Conservation (phyloP, 2,888 invertebrate species). For the Tetragonula carbonaria region DNA sequence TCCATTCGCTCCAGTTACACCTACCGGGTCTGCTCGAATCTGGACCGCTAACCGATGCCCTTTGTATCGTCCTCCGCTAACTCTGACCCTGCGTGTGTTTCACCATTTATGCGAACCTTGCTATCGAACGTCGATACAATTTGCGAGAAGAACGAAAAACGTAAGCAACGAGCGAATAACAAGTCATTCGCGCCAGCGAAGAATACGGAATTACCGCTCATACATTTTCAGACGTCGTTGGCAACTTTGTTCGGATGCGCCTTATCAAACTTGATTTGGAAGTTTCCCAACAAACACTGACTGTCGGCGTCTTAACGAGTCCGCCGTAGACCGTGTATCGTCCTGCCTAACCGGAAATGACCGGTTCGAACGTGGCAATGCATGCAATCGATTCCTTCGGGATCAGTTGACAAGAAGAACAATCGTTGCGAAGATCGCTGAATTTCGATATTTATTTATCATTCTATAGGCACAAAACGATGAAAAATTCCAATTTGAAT, state of each 20-base stretch:
- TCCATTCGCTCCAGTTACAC: background rate
- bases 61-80: background rate
- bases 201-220: constrained; percentile 47
- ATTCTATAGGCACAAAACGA: too few relatives aligned
- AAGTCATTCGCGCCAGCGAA: constrained; percentile 31
- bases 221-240: constrained; percentile 46
- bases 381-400: background rate
- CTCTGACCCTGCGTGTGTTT: background rate
- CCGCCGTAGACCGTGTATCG: background rate
- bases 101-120: background rate
- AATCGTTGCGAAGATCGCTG: too few relatives aligned
- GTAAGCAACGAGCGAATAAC: constrained; percentile 20
- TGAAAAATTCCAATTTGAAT: too few relatives aligned
- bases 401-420: too few relatives aligned
- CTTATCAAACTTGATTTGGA: constrained; percentile 60
- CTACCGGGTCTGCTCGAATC: background rate
- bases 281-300: constrained; percentile 49
- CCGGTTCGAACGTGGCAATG: constrained; percentile 10
- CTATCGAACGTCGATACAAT: background rate
- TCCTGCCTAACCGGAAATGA: background rate
- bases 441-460: too few relatives aligned
- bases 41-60: background rate
- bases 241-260: constrained; percentile 34
- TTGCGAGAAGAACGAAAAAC: background rate
- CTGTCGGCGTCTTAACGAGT: constrained; percentile 41